Evolutionary conservation across 1,140 invertebrate species (phyloP).

Genomic region (Amyelois transitella): DNA sequence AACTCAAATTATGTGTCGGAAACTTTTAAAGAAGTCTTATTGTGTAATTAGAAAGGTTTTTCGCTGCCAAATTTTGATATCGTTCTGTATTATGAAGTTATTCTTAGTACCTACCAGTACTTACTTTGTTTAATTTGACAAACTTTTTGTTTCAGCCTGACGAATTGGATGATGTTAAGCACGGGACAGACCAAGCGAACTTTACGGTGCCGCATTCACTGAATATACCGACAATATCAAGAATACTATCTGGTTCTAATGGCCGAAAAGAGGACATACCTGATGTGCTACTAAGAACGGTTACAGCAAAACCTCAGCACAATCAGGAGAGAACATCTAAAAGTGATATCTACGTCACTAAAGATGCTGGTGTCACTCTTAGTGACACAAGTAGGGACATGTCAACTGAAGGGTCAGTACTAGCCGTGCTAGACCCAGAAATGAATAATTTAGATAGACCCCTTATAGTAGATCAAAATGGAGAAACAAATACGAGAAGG

Average conservation of each 20-base stretch:
- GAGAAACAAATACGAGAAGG: constrained; percentile 69
- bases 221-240: constrained; percentile 83
- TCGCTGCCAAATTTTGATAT: background rate
- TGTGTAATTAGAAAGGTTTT: background rate
- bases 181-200: constrained; percentile 69
- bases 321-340: constrained; percentile 60
- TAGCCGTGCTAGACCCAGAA: constrained; percentile 69
- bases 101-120: too few relatives aligned
- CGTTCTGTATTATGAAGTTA: background rate
- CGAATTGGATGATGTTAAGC: constrained; percentile 66
- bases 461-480: constrained; percentile 64
- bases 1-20: background rate
- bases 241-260: constrained; percentile 87
- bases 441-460: constrained; percentile 74
- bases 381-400: constrained; percentile 58
- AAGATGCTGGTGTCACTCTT: constrained; percentile 60
- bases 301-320: constrained; percentile 78
- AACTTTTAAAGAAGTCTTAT: background rate
- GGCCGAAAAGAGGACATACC: constrained; percentile 86
- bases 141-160: constrained; percentile 56
- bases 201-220: constrained; percentile 77
- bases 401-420: constrained; percentile 64
- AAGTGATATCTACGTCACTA: constrained; percentile 57
- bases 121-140: background rate
- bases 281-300: constrained; percentile 80